phyloP scores from a whole-genome alignment of 2,797 vertebrate genomes.

The Acropternis orthonyx region DNA sequence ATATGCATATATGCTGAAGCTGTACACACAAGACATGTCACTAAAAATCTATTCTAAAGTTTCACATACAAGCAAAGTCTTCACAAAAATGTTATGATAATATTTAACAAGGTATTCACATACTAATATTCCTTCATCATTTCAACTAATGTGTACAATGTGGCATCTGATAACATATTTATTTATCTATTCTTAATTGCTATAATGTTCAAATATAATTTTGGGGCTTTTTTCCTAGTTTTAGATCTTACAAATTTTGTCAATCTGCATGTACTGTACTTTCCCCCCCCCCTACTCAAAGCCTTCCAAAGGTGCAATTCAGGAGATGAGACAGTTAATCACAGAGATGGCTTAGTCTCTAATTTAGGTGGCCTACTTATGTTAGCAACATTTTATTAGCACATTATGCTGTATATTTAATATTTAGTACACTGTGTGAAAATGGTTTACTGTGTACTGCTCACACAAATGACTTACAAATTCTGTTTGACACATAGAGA shows the following conservation, averaged over 20 bases:
- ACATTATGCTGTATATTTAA: constrained; percentile 56
- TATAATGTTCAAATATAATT: neutral
- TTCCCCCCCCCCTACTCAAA: neutral
- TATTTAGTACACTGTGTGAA: constrained; percentile 47
- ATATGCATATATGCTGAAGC: neutral
- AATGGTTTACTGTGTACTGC: constrained; percentile 46
- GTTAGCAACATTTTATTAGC: constrained; percentile 60
- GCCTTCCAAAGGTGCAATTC: constrained; percentile 10
- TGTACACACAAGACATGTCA: neutral
- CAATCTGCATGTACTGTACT: neutral
- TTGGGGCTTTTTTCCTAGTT: accelerated
- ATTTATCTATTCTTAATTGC: neutral
- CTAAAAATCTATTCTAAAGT: neutral
- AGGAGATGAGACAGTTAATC: constrained; percentile 55
- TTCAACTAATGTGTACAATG: accelerated
- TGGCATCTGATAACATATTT: neutral
- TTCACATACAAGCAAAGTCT: neutral
- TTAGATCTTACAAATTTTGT: neutral
- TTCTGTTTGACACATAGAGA: constrained; percentile 33
- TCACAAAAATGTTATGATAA: neutral
- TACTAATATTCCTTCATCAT: neutral
- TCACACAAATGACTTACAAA: constrained; percentile 53
- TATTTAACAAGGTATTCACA: neutral
- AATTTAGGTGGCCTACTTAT: constrained; percentile 66
- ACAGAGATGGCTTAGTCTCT: constrained; percentile 6